Evolutionary conservation across 2,888 invertebrate species (phyloP).

Genomic region (Habroteleia sp.): DNA sequence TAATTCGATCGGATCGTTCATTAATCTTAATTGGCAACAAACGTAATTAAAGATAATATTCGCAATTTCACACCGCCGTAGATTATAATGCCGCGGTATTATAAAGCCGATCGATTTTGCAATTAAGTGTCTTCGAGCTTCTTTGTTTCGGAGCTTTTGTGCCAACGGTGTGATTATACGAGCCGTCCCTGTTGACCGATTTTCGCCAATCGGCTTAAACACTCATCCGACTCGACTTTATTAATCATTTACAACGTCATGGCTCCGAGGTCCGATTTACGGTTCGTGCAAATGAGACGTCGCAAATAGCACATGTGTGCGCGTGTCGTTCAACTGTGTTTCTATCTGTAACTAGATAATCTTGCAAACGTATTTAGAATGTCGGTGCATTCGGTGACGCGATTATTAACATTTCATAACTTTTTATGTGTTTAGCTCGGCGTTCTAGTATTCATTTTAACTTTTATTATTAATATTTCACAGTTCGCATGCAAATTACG

Average conservation of each 20-base stretch:
- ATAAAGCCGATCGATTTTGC: slow-evolving; percentile 39
- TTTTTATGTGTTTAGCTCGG: too few species aligned
- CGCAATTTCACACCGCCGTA: slow-evolving; percentile 9
- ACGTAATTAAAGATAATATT: slow-evolving; percentile 35
- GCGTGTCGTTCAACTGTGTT: too few species aligned
- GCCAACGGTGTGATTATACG: slow-evolving; percentile 12
- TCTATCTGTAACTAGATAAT: too few species aligned
- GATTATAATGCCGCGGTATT: slow-evolving; percentile 18
- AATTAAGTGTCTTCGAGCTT: slow-evolving; percentile 41
- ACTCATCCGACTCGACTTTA: slow-evolving; percentile 5
- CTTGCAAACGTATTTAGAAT: too few species aligned
- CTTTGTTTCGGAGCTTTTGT: slow-evolving; percentile 40
- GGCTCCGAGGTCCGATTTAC: too few species aligned
- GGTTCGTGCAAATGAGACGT: too few species aligned
- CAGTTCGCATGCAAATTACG: too few species aligned
- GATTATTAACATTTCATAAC: too few species aligned
- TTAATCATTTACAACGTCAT: slow-evolving; percentile 13
- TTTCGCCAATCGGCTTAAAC: slow-evolving; percentile 16
- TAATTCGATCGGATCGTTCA: slow-evolving; percentile 21
- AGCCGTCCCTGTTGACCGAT: slow-evolving; percentile 26
- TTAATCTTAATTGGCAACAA: slow-evolving; percentile 37
- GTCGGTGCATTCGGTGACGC: too few species aligned
- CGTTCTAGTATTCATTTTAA: too few species aligned
- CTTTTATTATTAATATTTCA: too few species aligned
- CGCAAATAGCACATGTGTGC: too few species aligned